Conservation (phyloP, 2,113 vertebrate genomes). For the Romanogobio albipinnatus region DNA sequence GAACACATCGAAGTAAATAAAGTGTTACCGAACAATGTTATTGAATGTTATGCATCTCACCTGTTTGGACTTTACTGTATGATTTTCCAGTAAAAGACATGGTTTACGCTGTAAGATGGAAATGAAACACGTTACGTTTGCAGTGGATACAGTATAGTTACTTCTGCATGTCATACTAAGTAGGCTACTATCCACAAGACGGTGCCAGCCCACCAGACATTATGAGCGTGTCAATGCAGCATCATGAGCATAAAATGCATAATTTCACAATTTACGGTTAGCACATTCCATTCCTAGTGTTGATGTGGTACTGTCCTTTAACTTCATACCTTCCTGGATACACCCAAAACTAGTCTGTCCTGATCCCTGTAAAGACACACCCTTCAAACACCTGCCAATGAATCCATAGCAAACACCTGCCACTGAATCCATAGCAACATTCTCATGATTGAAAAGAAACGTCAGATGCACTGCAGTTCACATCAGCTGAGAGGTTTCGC, state of each 20-base stretch:
- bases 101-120: conserved; percentile 23
- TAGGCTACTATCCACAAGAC: conserved; percentile 8
- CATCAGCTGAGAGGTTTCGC: not conserved
- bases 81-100: conserved; percentile 31
- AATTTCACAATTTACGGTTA: not conserved
- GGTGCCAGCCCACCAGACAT: not conserved
- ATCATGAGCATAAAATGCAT: not conserved
- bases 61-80: conserved; percentile 3
- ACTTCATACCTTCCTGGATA: conserved; percentile 35
- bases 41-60: conserved; percentile 18
- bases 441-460: conserved; percentile 44
- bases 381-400: conserved; percentile 70
- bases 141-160: not conserved
- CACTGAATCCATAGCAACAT: conserved; percentile 61
- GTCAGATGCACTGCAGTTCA: not conserved
- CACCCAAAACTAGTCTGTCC: conserved; percentile 72
- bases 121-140: not conserved
- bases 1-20: too few species aligned
- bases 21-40: not conserved
- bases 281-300: conserved; percentile 1
- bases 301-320: conserved; percentile 22
- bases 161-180: not conserved
- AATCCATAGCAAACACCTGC: conserved; percentile 65
- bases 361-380: conserved; percentile 67
- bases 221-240: not conserved